Conservation (phyloP, 2,888 invertebrate genomes). For the Proisotoma minuta region DNA sequence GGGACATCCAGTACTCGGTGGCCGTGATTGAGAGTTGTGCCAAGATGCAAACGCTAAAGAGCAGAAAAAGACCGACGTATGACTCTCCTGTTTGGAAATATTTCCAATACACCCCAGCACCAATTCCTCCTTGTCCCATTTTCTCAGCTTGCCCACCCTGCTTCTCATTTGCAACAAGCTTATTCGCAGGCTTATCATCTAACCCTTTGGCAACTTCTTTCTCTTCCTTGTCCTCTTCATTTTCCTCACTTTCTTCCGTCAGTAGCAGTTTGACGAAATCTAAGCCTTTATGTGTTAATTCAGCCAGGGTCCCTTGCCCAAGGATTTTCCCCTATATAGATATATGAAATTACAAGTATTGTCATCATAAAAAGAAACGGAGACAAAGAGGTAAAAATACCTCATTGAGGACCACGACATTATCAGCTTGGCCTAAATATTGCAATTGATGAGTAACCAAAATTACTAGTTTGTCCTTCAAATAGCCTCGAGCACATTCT, state of each 20-base stretch:
- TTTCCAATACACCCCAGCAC: conserved; percentile 52
- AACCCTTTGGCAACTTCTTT: not conserved
- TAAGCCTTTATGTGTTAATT: conserved; percentile 53
- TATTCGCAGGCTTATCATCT: no score
- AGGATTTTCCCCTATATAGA: conserved; percentile 56
- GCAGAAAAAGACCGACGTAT: conserved; percentile 50
- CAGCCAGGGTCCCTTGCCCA: conserved; percentile 59
- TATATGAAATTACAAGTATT: no score
- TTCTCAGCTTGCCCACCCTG: conserved; percentile 14
- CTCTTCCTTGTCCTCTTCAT: not conserved
- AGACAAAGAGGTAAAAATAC: not conserved
- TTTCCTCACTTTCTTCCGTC: not conserved
- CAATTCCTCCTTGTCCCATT: conserved; percentile 36
- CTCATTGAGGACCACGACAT: conserved; percentile 53
- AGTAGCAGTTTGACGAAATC: conserved; percentile 49
- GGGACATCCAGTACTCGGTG: conserved; percentile 69
- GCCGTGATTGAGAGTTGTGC: conserved; percentile 63
- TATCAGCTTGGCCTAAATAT: conserved; percentile 50
- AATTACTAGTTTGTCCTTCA: conserved; percentile 63
- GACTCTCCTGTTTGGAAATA: conserved; percentile 37
- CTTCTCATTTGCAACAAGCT: conserved; percentile 8
- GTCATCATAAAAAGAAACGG: no score
- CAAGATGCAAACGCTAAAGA: conserved; percentile 57
- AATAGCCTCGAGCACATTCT: conserved; percentile 50
- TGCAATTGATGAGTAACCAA: conserved; percentile 81